Evolutionary conservation across 37 sponge, comb jelly and placozoan genomes (phyloP), one percentile per base, ranked within the genome.

Genomic region (Oscarella lobularis): DNA sequence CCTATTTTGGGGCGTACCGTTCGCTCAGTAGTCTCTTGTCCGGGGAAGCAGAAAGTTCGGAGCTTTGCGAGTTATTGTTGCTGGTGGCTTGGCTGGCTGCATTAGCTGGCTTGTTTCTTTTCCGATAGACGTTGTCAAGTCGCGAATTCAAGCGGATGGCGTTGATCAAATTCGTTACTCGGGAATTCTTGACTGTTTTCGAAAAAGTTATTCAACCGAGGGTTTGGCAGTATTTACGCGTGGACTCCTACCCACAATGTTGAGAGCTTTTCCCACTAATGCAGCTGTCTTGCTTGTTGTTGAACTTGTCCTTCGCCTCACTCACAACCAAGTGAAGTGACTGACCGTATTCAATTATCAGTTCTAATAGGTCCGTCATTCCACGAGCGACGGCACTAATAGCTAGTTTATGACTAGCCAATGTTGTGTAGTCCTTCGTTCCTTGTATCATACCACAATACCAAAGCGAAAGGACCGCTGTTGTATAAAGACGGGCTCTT

Each of bases 111-210:
- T 70, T 35, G 73, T 70, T 14, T n/a, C 9, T 14, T 27, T 35
- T 70, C 73, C 73, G 31, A 70, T 70, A n/a, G 73, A 70, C 37
- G 73, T 70, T 35, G 35, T 70, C 14, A 70, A 70, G 37, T 35
- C 73, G 27, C 9, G 73, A 14, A 70, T 70, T 35, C 73, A 70
- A 20, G 73, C 73, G 20, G 73, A 70, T 70, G 27, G 73, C 27
- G 20, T 70, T 20, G 60, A 9, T 27, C 14, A 48, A 48, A 9
- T 20, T 27, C 9, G 20, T 9, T 48, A 48, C 60, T 20, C 14
- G 9, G 60, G 60, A 20, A 27, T 48, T 48, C 9, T 48, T 9
- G 60, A 48, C 60, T 48, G 60, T 20, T 27, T 48, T 9, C 60
- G 9, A 48, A 48, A 48, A 20, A 48, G 9, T 48, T 48, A 48